These are phyloP conservation scores for Talpa occidentalis DNA, from an alignment of 2,113 vertebrate species.

Conservation along the genomic window DNA sequence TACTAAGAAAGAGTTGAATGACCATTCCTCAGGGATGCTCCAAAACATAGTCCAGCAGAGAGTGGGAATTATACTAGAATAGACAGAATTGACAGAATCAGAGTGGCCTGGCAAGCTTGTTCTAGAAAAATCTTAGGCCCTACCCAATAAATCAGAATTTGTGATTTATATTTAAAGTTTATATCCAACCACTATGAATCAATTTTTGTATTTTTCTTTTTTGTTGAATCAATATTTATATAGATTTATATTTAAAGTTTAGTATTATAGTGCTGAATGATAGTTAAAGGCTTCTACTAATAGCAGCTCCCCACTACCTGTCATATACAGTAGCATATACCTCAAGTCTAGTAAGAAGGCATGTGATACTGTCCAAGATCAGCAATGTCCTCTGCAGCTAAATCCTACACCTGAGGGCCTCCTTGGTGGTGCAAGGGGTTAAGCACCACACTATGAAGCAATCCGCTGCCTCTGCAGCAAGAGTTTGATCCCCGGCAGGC, in stretches of 20 bases:
- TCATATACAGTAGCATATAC: not conserved
- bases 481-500: no score
- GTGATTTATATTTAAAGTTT: not conserved
- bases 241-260: not conserved
- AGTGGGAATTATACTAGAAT: not conserved
- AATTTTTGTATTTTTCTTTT: no score
- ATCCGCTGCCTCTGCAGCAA: no score
- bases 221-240: no score
- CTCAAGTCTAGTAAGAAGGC: not conserved
- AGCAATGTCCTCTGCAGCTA: not conserved
- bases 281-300: not conserved
- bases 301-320: not conserved
- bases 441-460: no score
- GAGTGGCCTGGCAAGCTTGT: not conserved
- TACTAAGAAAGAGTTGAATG: not conserved
- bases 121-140: not conserved
- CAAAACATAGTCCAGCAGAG: not conserved
- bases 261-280: not conserved
- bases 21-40: not conserved
- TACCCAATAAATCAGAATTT: not conserved
- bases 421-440: no score
- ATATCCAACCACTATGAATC: no score
- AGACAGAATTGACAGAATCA: no score
- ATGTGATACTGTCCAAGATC: not conserved
- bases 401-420: not conserved